phyloP scores from a whole-genome alignment of 64 coral and sea anemone species.

The Anthopleura sola region DNA sequence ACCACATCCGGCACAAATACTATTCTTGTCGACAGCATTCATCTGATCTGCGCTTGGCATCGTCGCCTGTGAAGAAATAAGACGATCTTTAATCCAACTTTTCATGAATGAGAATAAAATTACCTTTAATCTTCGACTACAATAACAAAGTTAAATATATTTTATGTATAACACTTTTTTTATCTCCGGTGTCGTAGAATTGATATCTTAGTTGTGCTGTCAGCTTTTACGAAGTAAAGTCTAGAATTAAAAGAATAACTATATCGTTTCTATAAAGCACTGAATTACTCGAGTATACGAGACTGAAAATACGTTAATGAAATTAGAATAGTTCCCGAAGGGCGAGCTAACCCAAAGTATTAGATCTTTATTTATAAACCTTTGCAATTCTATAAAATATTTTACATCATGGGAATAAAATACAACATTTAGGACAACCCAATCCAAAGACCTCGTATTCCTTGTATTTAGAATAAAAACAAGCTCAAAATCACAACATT shows the following conservation, averaged over 20 bases:
- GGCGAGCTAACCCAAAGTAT: neutral
- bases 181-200: neutral
- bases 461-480: neutral
- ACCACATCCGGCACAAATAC: constrained; percentile 82
- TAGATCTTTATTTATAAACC: neutral
- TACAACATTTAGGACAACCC: neutral
- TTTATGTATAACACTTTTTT: neutral
- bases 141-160: neutral
- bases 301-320: neutral
- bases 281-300: neutral
- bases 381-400: neutral
- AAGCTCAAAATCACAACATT: neutral
- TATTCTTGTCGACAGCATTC: constrained; percentile 54
- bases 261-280: neutral
- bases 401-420: neutral
- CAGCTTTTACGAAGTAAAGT: neutral
- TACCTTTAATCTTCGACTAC: neutral
- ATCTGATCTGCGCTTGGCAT: constrained; percentile 77
- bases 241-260: neutral
- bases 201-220: neutral
- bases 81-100: neutral
- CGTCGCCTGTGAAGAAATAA: neutral
- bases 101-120: neutral
- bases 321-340: neutral
- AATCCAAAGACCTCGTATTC: neutral